A percentile compares a stretch with the other conserved stretches of the same genome.
These are phyloP conservation scores for Bursaphelenchus mucronatus DNA, from an alignment of 1,140 invertebrate species.

Conservation along the genomic window DNA sequence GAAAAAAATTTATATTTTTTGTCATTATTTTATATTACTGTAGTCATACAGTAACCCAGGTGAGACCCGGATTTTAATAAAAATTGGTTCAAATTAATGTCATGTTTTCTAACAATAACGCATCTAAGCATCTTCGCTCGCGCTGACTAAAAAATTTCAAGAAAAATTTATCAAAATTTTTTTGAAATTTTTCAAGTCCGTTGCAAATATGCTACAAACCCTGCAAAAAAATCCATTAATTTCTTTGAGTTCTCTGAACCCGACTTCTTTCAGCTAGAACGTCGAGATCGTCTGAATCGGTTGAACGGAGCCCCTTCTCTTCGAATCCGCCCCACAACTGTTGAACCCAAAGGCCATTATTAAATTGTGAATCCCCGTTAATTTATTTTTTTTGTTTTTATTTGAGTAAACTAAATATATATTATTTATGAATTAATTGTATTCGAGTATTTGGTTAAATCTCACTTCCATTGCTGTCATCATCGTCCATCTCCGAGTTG, in stretches of 20 bases:
- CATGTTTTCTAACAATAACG: no score
- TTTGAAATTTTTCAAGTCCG: not conserved
- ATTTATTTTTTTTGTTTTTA: conserved; percentile 16
- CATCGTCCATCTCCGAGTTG: conserved; percentile 12
- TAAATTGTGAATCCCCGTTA: not conserved
- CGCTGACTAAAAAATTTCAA: not conserved
- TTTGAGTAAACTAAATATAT: not conserved
- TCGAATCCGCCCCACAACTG: conserved; percentile 16
- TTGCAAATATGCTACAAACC: conserved; percentile 4
- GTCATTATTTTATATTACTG: no score
- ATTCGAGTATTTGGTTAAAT: conserved; percentile 3
- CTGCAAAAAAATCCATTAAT: not conserved
- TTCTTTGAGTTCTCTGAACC: not conserved
- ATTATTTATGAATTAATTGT: not conserved
- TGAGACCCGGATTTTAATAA: no score
- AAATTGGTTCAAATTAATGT: no score
- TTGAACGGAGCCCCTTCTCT: no score
- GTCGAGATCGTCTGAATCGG: not conserved
- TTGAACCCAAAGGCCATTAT: conserved; percentile 23
- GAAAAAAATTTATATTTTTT: no score
- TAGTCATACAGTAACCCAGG: no score
- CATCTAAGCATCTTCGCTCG: not conserved
- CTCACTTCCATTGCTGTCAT: conserved; percentile 25
- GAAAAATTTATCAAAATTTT: not conserved
- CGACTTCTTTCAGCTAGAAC: conserved; percentile 1